Conservation (phyloP, 2,113 vertebrate species). For the Sturnus vulgaris region DNA sequence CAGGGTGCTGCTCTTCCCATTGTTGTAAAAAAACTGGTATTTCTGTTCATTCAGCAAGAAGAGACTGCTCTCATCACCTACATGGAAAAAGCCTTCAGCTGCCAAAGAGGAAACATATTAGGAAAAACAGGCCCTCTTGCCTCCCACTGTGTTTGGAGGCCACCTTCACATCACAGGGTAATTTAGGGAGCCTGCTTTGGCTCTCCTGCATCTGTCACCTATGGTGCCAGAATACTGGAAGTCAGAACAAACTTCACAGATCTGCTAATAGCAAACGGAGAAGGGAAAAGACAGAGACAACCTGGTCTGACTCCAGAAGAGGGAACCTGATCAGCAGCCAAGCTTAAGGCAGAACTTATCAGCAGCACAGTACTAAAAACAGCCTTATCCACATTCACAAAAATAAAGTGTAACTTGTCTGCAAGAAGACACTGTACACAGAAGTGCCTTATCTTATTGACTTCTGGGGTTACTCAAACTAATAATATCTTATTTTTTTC, state of each 20-base stretch:
- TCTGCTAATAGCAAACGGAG: not conserved
- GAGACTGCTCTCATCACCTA: not conserved
- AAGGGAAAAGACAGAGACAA: not conserved
- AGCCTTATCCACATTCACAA: not conserved
- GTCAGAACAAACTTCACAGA: not conserved
- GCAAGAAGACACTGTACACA: not conserved
- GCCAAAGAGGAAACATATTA: not conserved
- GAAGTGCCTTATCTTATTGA: not conserved
- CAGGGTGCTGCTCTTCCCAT: not conserved
- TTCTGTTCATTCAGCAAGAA: not conserved
- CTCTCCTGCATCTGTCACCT: not conserved
- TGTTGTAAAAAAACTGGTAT: not conserved
- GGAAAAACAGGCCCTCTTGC: not conserved
- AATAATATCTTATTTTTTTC: not conserved
- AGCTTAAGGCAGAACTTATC: not conserved
- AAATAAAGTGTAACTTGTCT: not conserved
- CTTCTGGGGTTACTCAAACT: not conserved
- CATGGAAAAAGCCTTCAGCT: not conserved
- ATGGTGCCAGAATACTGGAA: not conserved
- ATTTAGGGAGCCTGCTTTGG: not conserved
- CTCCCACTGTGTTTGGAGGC: not conserved
- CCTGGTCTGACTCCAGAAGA: not conserved
- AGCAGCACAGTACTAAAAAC: not conserved
- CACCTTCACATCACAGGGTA: not conserved
- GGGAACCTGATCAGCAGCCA: not conserved